Percentiles rank a stretch among this genome's conserved stretches.
Conservation (phyloP, 2,113 vertebrate species). For the Scytalopus superciliaris region DNA sequence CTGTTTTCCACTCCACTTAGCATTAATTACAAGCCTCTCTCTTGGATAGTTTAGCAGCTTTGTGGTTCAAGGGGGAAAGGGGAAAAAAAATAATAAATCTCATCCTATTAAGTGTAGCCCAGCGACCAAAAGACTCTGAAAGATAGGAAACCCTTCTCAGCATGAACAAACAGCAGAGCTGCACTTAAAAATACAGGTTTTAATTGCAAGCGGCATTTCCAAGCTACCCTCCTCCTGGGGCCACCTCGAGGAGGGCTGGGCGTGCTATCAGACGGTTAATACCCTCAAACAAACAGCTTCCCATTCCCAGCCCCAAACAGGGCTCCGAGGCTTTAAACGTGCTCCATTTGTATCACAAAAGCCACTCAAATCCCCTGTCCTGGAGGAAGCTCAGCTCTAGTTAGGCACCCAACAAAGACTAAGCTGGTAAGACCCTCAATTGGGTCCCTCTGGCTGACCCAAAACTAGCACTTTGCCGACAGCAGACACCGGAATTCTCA, state of each 20-base stretch:
- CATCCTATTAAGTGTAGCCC: slow-evolving; percentile 44
- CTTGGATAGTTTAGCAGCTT: slow-evolving; percentile 7
- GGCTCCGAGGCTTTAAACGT: background rate
- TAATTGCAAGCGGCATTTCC: slow-evolving; percentile 12
- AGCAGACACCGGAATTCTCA: background rate
- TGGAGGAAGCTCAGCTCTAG: background rate
- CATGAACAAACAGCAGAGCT: background rate
- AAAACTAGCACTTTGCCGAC: background rate
- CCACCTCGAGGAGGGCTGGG: background rate
- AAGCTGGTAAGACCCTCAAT: fast-evolving
- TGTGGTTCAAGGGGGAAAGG: background rate
- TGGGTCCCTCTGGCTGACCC: background rate
- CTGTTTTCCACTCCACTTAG: slow-evolving; percentile 35
- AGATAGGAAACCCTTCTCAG: slow-evolving; percentile 28
- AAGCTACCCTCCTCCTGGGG: background rate
- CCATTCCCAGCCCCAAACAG: background rate
- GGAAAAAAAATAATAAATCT: background rate
- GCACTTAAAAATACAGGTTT: slow-evolving; percentile 28
- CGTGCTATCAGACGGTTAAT: background rate
- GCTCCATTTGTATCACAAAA: slow-evolving; percentile 38
- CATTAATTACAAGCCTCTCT: slow-evolving; percentile 32
- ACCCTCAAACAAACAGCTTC: slow-evolving; percentile 21
- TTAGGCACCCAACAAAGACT: background rate
- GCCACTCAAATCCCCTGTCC: background rate
- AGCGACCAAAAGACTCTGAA: background rate